A percentile compares a stretch with the other conserved stretches of the same genome.
Conservation (phyloP, 2,113 vertebrate species). For the Epinephelus fuscoguttatus region DNA sequence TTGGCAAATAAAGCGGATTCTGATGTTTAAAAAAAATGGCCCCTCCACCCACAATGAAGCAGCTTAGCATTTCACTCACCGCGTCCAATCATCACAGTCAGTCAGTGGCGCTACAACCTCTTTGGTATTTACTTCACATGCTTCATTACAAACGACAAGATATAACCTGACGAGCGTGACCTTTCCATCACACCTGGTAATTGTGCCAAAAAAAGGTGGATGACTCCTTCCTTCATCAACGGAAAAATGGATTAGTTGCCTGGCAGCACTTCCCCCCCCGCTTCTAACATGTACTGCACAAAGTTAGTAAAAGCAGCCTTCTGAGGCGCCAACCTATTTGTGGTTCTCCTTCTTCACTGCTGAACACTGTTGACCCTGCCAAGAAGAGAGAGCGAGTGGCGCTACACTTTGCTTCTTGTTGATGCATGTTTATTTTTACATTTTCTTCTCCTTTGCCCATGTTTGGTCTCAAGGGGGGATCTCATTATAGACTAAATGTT, state of each 20-base stretch:
- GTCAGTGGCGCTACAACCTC: neutral
- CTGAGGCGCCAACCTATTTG: conserved; percentile 24
- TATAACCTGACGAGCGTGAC: conserved; percentile 49
- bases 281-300: conserved; percentile 14
- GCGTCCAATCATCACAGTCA: neutral
- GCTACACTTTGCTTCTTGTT: neutral
- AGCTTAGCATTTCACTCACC: neutral
- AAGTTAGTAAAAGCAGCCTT: conserved; percentile 12
- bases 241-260: conserved; percentile 40
- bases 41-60: neutral
- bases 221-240: conserved; percentile 34
- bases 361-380: conserved; percentile 15
- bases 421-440: conserved; percentile 31
- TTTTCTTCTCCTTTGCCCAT: conserved; percentile 26
- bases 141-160: conserved; percentile 36
- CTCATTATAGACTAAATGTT: conserved; percentile 51
- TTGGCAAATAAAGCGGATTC: conserved; percentile 9
- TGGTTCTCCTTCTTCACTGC: conserved; percentile 6
- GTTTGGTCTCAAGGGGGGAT: conserved; percentile 33
- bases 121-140: conserved; percentile 40
- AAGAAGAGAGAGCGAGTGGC: conserved; percentile 12
- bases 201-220: conserved; percentile 31
- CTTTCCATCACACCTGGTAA: conserved; percentile 55
- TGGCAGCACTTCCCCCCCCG: neutral
- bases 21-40: neutral